Percentiles rank a stretch among this genome's conserved stretches.
Conservation (phyloP, 2,888 invertebrate species). For the Eueremaeus valkanovi region DNA sequence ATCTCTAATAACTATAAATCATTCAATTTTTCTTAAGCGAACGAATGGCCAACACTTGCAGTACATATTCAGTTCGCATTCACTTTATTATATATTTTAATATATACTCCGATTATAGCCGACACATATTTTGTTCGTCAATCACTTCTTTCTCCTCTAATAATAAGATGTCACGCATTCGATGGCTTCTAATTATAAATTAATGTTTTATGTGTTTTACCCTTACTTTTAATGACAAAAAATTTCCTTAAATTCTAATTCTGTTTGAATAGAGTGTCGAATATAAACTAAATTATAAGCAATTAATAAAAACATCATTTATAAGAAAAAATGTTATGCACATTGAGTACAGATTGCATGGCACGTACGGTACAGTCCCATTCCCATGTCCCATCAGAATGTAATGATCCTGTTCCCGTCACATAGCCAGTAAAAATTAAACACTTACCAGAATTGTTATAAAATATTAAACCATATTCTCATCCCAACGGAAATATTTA, state of each 20-base stretch:
- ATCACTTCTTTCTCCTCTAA: background rate
- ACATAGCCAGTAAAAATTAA: background rate
- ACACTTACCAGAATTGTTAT: background rate
- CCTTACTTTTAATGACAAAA: background rate
- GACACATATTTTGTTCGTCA: background rate
- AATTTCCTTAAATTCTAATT: background rate
- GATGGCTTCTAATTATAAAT: background rate
- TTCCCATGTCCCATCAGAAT: background rate
- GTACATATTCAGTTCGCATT: no score
- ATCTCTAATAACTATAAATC: background rate
- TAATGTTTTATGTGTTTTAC: background rate
- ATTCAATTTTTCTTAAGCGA: background rate
- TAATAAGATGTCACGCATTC: constrained; percentile 3
- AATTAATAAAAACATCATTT: background rate
- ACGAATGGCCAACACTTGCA: background rate
- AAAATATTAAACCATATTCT: background rate
- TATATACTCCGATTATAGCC: background rate
- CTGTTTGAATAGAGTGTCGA: background rate
- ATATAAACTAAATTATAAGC: background rate
- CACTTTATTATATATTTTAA: background rate
- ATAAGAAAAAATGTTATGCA: no score
- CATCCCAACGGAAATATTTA: background rate
- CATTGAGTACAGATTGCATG: background rate
- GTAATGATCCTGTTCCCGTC: background rate
- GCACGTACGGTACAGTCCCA: background rate